Conservation (phyloP, 2,797 vertebrate species). For the Taenioides sp. region DNA sequence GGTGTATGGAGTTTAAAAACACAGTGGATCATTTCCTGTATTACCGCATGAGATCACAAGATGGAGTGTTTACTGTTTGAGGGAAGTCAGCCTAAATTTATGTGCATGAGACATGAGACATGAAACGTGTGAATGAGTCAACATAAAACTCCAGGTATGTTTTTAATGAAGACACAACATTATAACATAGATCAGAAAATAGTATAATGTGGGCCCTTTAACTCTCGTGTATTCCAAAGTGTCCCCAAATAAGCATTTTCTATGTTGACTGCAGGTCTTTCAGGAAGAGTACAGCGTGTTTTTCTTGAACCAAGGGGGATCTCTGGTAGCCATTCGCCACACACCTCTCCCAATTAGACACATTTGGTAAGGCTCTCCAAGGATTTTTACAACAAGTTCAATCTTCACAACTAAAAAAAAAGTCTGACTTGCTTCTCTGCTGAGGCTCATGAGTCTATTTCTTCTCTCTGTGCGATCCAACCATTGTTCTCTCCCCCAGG, state of each 20-base stretch:
- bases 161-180: too few species aligned
- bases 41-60: too few species aligned
- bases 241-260: conserved; percentile 23
- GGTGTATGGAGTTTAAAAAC: too few species aligned
- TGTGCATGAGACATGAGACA: too few species aligned
- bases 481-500: conserved; percentile 75
- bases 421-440: conserved; percentile 28
- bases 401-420: conserved; percentile 46
- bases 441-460: conserved; percentile 51
- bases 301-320: conserved; percentile 92
- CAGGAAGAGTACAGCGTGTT: conserved; percentile 93
- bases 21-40: too few species aligned
- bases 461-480: conserved; percentile 45
- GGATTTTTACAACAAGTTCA: conserved; percentile 48
- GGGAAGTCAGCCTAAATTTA: too few species aligned
- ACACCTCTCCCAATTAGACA: conserved; percentile 92
- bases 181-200: too few species aligned
- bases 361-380: conserved; percentile 84
- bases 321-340: conserved; percentile 92
- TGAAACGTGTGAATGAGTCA: too few species aligned
- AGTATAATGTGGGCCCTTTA: too few species aligned
- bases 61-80: too few species aligned
- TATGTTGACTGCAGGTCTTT: conserved; percentile 81
- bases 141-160: too few species aligned
- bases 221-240: not conserved